Evolutionary conservation across 2,113 vertebrate genomes (phyloP).

Genomic region (Gobio gobio): DNA sequence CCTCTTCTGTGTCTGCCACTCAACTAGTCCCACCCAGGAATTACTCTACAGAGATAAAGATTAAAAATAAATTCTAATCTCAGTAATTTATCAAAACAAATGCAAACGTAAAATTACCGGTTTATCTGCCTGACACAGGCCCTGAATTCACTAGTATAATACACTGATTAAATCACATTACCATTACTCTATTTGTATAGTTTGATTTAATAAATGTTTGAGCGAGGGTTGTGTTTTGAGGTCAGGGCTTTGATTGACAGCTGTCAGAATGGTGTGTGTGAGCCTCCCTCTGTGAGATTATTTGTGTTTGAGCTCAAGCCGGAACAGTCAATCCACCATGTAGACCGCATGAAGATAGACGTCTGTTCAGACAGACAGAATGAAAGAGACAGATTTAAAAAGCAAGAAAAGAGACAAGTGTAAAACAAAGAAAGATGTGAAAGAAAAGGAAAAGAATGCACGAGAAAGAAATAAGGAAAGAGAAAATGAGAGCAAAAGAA

Average conservation of each 20-base stretch:
- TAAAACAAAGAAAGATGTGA: background rate
- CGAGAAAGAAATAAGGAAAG: background rate
- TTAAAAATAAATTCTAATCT: conserved; percentile 68
- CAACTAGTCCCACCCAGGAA: background rate
- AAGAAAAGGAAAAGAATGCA: background rate
- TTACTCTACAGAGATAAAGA: conserved; percentile 33
- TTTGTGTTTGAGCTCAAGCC: conserved; percentile 71
- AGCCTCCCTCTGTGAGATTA: conserved; percentile 66
- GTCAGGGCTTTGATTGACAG: conserved; percentile 68
- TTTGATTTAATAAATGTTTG: conserved; percentile 66
- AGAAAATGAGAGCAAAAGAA: background rate
- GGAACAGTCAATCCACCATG: conserved; percentile 69
- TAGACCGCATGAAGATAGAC: background rate
- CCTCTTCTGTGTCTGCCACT: background rate
- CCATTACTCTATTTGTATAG: conserved; percentile 69
- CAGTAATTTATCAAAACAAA: conserved; percentile 59
- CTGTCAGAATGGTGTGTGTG: conserved; percentile 58
- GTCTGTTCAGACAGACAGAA: background rate
- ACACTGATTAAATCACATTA: conserved; percentile 69
- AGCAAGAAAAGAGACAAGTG: background rate
- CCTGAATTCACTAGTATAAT: conserved; percentile 67
- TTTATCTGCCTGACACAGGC: conserved; percentile 60
- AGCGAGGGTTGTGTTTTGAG: conserved; percentile 63
- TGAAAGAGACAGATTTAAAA: background rate
- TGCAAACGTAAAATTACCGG: conserved; percentile 64